Base-by-base conservation (phyloP, 1,140 invertebrate species). In the Hylyphantes graminicola region DNA sequence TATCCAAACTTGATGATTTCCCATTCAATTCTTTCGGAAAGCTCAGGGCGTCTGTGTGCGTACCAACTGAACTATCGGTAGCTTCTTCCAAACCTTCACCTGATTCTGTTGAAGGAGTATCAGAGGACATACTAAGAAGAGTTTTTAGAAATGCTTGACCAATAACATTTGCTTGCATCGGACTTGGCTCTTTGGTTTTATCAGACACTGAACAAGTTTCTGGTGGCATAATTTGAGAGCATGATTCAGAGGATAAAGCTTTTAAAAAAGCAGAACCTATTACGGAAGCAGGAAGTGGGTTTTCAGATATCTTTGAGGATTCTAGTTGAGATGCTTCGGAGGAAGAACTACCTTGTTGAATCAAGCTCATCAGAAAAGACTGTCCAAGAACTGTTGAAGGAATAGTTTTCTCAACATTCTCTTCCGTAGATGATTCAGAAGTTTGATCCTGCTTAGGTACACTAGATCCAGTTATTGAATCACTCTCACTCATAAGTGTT, bases 131-230 rank as follows among this genome's bases (percentile, higher is more conserved):
- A 64, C 12, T 51, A n/a, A 50, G 19, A n/a, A 85, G 74, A 15
- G 82, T 85, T 77, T 85, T 85, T 15, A 85, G 19, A 70, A 85
- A 85, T 12, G 82, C 82, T 61, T 61, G 54, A 15, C 82, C 82
- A 70, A 85, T 73, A 57, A 85, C 82, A 59, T 7, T 57, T 19
- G 82, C 73, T 15, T 73, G 82, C 7, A 85, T 70, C 13, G 73
- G 50, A 6, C 50, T 65, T 21, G 50, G 61, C 11, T 51, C 4
- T 9, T 8, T 51, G 50, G 11, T 51, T 50, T 15, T 67, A 17
- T 48, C 48, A 4, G 11, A 11, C 10, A 15, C 17, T 51, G 10
- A 50, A n/a, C n/a, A n/a, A 53, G 9, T 53, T 48, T 19, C 10
- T 12, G 53, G 21, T 55, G 19, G 19, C 15, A 50, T 4, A 12